These are phyloP conservation scores for Embidobia sp. DNA, from an alignment of 2,888 invertebrate genomes.

Conservation along the genomic window DNA sequence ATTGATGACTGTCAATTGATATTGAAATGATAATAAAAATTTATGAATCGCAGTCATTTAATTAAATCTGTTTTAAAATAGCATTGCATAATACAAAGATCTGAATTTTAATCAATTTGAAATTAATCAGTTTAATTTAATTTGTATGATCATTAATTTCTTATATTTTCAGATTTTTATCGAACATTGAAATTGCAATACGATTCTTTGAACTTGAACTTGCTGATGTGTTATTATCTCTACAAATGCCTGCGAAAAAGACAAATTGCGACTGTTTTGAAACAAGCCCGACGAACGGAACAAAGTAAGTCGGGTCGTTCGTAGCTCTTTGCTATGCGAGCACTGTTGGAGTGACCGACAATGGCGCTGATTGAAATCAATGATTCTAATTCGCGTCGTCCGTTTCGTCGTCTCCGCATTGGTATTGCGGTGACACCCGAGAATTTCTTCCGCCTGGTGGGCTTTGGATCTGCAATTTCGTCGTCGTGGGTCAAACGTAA, in stretches of 20 bases:
- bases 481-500: slow-evolving; percentile 77
- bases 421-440: slow-evolving; percentile 72
- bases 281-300: slow-evolving; percentile 12
- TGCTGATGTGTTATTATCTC: too few species aligned
- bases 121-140: too few species aligned
- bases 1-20: too few species aligned
- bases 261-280: slow-evolving; percentile 19
- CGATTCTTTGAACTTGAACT: too few species aligned
- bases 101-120: too few species aligned
- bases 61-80: too few species aligned
- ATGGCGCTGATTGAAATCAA: slow-evolving; percentile 80
- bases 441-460: slow-evolving; percentile 77
- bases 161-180: too few species aligned
- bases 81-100: too few species aligned
- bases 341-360: slow-evolving; percentile 73
- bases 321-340: slow-evolving; percentile 54
- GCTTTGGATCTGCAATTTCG: slow-evolving; percentile 79
- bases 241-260: slow-evolving; percentile 3
- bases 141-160: too few species aligned
- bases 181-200: too few species aligned
- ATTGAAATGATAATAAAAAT: too few species aligned
- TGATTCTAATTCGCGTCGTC: slow-evolving; percentile 74
- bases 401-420: slow-evolving; percentile 67
- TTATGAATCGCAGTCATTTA: too few species aligned
- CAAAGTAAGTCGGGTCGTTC: slow-evolving; percentile 26